Evolutionary conservation across 2,888 invertebrate genomes (phyloP).

Genomic region (Agriopis aurantiaria): DNA sequence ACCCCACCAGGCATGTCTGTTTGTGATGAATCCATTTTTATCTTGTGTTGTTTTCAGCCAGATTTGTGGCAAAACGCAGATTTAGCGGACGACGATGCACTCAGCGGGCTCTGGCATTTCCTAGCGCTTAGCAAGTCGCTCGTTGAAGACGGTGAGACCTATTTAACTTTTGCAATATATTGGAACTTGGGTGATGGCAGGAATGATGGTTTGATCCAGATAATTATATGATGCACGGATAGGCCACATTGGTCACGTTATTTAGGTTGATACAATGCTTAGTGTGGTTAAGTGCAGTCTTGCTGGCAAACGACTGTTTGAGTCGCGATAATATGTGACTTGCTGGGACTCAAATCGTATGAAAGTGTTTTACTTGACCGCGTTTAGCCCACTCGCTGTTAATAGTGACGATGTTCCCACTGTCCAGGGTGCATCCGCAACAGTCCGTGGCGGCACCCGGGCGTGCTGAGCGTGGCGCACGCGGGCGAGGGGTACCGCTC

Average conservation of each 20-base stretch:
- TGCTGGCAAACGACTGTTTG: too few species aligned
- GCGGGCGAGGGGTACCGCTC: slow-evolving; percentile 83
- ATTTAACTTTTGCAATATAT: neutral
- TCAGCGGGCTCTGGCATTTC: slow-evolving; percentile 95
- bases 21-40: neutral
- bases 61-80: slow-evolving; percentile 93
- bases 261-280: too few species aligned
- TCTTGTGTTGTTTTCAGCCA: slow-evolving; percentile 73
- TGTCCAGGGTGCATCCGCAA: slow-evolving; percentile 82
- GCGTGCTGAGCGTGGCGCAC: slow-evolving; percentile 81
- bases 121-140: slow-evolving; percentile 90
- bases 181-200: neutral
- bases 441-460: slow-evolving; percentile 88
- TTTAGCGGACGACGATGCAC: slow-evolving; percentile 90
- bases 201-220: neutral
- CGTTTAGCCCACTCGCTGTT: too few species aligned
- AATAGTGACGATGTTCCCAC: too few species aligned
- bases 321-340: too few species aligned
- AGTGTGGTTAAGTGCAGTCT: too few species aligned
- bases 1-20: too few species aligned
- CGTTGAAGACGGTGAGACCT: slow-evolving; percentile 88
- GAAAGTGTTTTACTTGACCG: too few species aligned
- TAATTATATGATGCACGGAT: too few species aligned
- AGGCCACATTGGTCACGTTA: too few species aligned
- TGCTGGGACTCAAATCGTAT: too few species aligned